Conservation (phyloP, 2,113 vertebrate species). For the Stigmatopora nigra region DNA sequence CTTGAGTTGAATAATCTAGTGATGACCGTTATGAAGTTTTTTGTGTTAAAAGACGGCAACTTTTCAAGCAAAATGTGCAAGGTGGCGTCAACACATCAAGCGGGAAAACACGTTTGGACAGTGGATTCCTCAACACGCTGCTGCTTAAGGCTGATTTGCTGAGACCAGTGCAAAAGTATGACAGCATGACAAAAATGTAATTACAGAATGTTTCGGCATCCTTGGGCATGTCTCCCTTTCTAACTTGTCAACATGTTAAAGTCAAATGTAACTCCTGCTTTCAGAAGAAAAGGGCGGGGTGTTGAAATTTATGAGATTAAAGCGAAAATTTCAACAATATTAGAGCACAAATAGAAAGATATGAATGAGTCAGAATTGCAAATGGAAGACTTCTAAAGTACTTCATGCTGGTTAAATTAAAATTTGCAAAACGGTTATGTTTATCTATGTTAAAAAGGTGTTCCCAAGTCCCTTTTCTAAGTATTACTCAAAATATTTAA, state of each 20-base stretch:
- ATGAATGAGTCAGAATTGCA: not conserved
- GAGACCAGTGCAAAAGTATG: not conserved
- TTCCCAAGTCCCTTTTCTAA: not conserved
- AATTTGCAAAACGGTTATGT: not conserved
- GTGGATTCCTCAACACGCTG: not conserved
- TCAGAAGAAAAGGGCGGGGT: not conserved
- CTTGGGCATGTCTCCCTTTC: conserved; percentile 5
- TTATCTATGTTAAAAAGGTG: not conserved
- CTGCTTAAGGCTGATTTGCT: not conserved
- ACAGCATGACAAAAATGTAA: conserved; percentile 2
- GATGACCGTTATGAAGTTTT: not conserved
- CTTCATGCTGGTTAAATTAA: not conserved
- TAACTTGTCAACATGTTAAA: conserved; percentile 7
- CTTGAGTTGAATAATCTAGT: not conserved
- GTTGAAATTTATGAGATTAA: not conserved
- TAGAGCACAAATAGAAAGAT: not conserved
- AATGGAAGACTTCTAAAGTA: not conserved
- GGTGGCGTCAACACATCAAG: not conserved
- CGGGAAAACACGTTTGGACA: not conserved
- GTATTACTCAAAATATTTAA: not conserved
- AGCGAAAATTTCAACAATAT: not conserved
- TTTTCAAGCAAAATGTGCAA: not conserved
- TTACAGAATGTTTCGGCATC: conserved; percentile 4
- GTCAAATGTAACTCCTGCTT: conserved; percentile 3
- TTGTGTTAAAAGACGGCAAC: not conserved